Evolutionary conservation across 1,140 invertebrate species (phyloP).

Genomic region (Epicauta chinensis): DNA sequence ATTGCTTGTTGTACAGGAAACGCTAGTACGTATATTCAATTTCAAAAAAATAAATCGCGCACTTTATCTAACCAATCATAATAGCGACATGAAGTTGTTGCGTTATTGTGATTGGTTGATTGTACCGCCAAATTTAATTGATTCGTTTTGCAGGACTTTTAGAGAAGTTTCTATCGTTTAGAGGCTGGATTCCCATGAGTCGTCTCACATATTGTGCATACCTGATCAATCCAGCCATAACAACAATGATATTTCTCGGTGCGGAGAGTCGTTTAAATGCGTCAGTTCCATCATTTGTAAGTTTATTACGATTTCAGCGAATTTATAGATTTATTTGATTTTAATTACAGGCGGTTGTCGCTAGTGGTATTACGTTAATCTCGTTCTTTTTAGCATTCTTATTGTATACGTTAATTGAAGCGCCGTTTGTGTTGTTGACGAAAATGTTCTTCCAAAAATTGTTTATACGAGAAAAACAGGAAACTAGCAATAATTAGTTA

Average conservation of each 20-base stretch:
- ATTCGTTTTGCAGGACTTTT: too few relatives aligned
- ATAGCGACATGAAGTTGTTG: too few relatives aligned
- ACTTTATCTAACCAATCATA: too few relatives aligned
- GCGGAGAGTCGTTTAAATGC: conserved; percentile 18
- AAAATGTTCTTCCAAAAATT: conserved; percentile 29
- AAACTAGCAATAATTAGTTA: too few relatives aligned
- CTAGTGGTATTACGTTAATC: not conserved
- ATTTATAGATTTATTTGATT: too few relatives aligned
- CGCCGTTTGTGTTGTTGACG: conserved; percentile 30
- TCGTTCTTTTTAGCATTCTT: conserved; percentile 26
- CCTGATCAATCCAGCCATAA: conserved; percentile 44
- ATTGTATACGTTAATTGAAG: conserved; percentile 28
- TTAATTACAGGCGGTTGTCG: too few relatives aligned
- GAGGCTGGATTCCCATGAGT: conserved; percentile 45
- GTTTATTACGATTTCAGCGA: too few relatives aligned
- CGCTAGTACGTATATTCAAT: too few relatives aligned
- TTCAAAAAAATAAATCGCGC: too few relatives aligned
- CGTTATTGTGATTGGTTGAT: too few relatives aligned
- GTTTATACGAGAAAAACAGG: too few relatives aligned
- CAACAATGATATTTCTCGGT: conserved; percentile 21
- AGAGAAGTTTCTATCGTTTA: conserved; percentile 43
- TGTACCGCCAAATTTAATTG: too few relatives aligned
- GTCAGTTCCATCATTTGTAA: conserved; percentile 22
- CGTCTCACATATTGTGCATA: conserved; percentile 47
- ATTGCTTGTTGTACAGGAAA: conserved; percentile 46